Evolutionary conservation across 2,113 vertebrate genomes (phyloP).

Genomic region (Cryptotis parvus): DNA sequence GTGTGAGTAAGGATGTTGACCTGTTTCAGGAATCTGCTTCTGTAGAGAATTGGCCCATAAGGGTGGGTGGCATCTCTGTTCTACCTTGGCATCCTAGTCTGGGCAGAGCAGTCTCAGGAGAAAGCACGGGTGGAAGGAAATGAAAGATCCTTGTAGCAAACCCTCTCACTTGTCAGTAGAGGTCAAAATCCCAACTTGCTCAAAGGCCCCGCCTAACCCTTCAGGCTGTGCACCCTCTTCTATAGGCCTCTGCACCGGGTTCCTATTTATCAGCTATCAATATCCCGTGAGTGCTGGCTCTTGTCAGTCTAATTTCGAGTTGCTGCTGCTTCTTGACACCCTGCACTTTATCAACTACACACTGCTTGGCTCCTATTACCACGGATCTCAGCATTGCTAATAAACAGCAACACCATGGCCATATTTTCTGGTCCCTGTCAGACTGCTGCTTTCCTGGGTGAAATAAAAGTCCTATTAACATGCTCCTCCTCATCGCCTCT

Average conservation of each 20-base stretch:
- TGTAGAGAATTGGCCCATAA: no score
- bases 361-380: constrained; percentile 91
- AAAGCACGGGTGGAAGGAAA: not conserved
- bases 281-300: constrained; percentile 72
- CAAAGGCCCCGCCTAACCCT: not conserved
- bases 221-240: not conserved
- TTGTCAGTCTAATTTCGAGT: constrained; percentile 84
- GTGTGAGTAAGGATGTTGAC: not conserved
- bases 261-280: constrained; percentile 62
- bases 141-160: not conserved
- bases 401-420: constrained; percentile 89
- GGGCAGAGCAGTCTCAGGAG: not conserved
- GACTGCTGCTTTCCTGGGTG: constrained; percentile 90
- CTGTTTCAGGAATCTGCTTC: not conserved
- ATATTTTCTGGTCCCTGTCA: constrained; percentile 91
- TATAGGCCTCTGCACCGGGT: not conserved
- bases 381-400: constrained; percentile 88
- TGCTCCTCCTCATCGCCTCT: constrained; percentile 95
- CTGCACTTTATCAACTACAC: constrained; percentile 90
- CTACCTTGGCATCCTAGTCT: not conserved
- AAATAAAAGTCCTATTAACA: constrained; percentile 98
- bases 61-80: not conserved
- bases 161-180: not conserved
- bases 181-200: not conserved
- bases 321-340: constrained; percentile 86